Conservation (phyloP, 1,140 invertebrate genomes). For the Drosophila suzukii region DNA sequence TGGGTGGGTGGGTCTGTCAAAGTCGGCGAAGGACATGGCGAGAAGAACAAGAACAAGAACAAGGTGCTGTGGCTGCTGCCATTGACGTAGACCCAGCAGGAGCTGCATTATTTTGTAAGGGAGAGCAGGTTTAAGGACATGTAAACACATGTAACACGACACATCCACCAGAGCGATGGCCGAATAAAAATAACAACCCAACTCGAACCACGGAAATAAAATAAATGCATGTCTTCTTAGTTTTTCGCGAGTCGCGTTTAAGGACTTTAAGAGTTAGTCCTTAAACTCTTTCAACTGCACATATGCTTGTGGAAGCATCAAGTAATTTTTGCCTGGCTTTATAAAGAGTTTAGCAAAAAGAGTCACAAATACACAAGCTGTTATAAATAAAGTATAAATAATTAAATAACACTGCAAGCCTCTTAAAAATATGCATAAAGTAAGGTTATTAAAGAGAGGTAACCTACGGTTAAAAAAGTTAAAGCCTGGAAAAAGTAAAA, state of each 20-base stretch:
- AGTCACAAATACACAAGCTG: conserved; percentile 12
- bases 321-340: conserved; percentile 26
- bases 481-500: no score
- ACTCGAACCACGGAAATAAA: conserved; percentile 8
- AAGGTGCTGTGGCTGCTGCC: conserved; percentile 50
- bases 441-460: background rate
- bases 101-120: conserved; percentile 62
- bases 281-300: conserved; percentile 11
- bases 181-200: conserved; percentile 25
- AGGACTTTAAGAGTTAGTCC: conserved; percentile 9
- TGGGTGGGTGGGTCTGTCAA: conserved; percentile 34
- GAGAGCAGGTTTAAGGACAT: conserved; percentile 55
- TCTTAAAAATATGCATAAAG: conserved; percentile 11
- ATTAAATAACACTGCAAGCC: conserved; percentile 33
- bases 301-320: conserved; percentile 29
- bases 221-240: conserved; percentile 15
- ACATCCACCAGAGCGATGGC: conserved; percentile 41
- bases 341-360: background rate
- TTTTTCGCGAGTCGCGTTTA: background rate
- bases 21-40: conserved; percentile 55
- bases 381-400: conserved; percentile 48
- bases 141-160: conserved; percentile 67
- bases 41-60: conserved; percentile 33
- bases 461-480: no score
- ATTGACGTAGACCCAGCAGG: conserved; percentile 57